These are phyloP conservation scores for Thermophis baileyi DNA, from an alignment of 2,113 vertebrate species.

Conservation along the genomic window DNA sequence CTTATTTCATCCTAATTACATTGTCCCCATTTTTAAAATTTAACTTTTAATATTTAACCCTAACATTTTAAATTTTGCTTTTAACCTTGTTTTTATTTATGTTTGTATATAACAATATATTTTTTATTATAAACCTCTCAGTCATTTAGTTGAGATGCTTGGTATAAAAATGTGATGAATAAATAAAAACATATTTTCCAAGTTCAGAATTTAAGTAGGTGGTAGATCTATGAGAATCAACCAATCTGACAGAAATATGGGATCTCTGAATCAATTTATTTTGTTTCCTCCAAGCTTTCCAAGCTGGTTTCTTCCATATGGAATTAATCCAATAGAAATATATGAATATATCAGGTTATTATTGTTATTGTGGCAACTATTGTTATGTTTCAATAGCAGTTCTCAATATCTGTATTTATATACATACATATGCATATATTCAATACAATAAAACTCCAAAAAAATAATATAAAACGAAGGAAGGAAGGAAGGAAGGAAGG, in stretches of 20 bases:
- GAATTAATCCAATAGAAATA: neutral
- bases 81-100: neutral
- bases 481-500: too few species aligned
- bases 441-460: neutral
- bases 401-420: neutral
- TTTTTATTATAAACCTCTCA: neutral
- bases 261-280: neutral
- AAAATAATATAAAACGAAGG: neutral
- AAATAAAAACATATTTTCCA: neutral
- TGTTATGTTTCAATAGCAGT: neutral
- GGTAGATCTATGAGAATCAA: neutral
- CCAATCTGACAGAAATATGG: neutral
- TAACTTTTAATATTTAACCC: neutral
- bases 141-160: neutral
- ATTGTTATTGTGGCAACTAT: neutral
- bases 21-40: neutral
- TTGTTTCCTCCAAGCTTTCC: neutral
- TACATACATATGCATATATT: neutral
- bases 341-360: neutral
- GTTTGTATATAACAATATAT: neutral
- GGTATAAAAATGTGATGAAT: neutral
- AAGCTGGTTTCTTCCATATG: neutral
- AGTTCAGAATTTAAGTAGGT: neutral
- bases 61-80: neutral
- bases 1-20: neutral